These are phyloP conservation scores for Volucella bombylans DNA, from an alignment of 2,888 invertebrate genomes.

Conservation along the genomic window DNA sequence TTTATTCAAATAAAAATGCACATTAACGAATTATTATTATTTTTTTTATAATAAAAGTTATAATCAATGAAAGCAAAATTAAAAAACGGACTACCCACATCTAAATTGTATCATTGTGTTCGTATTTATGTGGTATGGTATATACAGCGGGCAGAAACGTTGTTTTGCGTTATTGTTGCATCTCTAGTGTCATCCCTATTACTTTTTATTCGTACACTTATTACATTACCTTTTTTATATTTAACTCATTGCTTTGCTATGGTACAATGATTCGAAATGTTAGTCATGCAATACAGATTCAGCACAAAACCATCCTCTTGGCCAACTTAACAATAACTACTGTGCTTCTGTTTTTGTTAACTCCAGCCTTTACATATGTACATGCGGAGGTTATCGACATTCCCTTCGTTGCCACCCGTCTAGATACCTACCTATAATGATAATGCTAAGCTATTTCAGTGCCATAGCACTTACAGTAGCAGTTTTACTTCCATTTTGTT, in stretches of 20 bases:
- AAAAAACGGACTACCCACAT: too few species aligned
- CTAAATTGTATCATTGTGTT: too few species aligned
- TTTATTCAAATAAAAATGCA: too few species aligned
- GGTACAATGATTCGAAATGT: constrained; percentile 21
- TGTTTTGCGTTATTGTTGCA: too few species aligned
- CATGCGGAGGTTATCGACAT: constrained; percentile 30
- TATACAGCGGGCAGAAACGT: too few species aligned
- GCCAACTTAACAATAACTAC: constrained; percentile 27
- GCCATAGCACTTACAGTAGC: constrained; percentile 26
- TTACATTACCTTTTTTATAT: constrained; percentile 5
- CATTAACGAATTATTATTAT: too few species aligned
- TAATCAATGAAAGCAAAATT: too few species aligned
- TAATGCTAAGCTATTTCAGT: constrained; percentile 33
- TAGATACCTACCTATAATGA: constrained; percentile 14
- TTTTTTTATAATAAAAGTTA: too few species aligned
- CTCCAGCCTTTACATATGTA: constrained; percentile 19
- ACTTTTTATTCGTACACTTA: neutral
- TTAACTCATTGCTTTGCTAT: constrained; percentile 1
- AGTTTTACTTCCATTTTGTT: constrained; percentile 28
- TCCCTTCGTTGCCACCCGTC: constrained; percentile 5
- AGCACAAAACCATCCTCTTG: constrained; percentile 14
- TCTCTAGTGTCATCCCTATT: too few species aligned
- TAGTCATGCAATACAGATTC: constrained; percentile 18
- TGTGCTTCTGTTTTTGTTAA: constrained; percentile 42
- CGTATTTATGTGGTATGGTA: too few species aligned